These are phyloP conservation scores for Pica pica DNA, from an alignment of 2,113 vertebrate species.

Conservation along the genomic window DNA sequence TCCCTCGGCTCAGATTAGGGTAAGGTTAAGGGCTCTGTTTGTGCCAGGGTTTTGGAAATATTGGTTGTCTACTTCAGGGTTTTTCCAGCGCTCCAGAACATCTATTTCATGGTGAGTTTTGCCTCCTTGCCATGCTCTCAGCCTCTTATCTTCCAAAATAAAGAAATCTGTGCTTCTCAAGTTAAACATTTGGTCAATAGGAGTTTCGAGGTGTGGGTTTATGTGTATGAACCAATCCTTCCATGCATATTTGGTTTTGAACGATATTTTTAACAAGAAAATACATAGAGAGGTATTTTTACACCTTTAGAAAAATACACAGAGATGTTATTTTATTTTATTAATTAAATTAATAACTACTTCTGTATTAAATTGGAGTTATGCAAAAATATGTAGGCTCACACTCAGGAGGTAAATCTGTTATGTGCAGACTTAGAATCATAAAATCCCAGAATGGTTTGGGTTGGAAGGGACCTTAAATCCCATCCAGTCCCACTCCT, in stretches of 20 bases:
- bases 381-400: background rate
- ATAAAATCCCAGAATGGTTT: background rate
- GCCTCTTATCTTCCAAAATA: background rate
- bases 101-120: background rate
- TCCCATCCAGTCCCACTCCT: accelerated
- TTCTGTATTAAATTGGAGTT: background rate
- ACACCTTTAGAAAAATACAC: background rate
- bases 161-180: background rate
- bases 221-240: background rate
- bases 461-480: background rate
- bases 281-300: background rate
- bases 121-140: background rate
- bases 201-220: background rate
- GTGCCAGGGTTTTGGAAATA: conserved; percentile 16
- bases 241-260: background rate
- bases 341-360: background rate
- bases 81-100: background rate
- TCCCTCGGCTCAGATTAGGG: conserved; percentile 32
- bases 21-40: conserved; percentile 28
- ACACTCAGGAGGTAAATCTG: conserved; percentile 1
- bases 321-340: background rate
- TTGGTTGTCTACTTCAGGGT: background rate
- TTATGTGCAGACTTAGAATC: background rate
- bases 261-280: background rate
- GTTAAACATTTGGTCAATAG: background rate